Evolutionary conservation across 2,888 invertebrate genomes (phyloP), one percentile per base, ranked within the genome.

Genomic region (Cantharis nigra): DNA sequence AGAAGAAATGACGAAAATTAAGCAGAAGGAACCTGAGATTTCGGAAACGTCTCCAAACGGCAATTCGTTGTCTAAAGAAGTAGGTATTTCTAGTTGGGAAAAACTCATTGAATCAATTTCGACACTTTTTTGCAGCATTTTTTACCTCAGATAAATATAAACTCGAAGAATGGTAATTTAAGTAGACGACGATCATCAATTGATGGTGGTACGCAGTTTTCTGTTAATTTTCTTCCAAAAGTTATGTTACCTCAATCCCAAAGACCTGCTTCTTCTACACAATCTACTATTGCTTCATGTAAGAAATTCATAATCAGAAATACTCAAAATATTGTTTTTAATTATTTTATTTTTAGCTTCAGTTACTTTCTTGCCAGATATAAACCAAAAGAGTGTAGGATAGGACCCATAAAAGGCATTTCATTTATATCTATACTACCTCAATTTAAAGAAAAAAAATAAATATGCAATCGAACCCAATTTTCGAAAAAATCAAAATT

Each of bases 161-260:
- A 67, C n/a, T 13, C n/a, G 5, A 26, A n/a, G 9, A 67, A 23
- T 18, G 10, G 3, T 18, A 63, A 64, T 64, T n/a, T 26, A 23
- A n/a, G n/a, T 9, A n/a, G 65, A 3, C 65, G 23, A 13, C n/a
- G n/a, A 23, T 67, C 65, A 9, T 23, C 13, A 23, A 20, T 67
- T 13, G 26, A 26, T 23, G 10, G 13, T n/a, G 26, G 26, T 67
- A n/a, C 65, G 5, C 65, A 23, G 9, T 77, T 71, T 73, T 62
- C 70, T 11, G 79, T 78, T 4, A 74, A 78, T 62, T 80, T 82
- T 77, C 70, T 79, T 10, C 82, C 82, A 7, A 81, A 79, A 72
- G 74, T 81, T 10, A 65, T 82, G 23, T 78, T 81, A 49, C 81
- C 80, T 63, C 64, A 72, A 72, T 65, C 76, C 64, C 71, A 69